Evolutionary conservation across 2,888 invertebrate species (phyloP), one percentile per base, ranked within the genome.

Genomic region (Archips xylosteana): DNA sequence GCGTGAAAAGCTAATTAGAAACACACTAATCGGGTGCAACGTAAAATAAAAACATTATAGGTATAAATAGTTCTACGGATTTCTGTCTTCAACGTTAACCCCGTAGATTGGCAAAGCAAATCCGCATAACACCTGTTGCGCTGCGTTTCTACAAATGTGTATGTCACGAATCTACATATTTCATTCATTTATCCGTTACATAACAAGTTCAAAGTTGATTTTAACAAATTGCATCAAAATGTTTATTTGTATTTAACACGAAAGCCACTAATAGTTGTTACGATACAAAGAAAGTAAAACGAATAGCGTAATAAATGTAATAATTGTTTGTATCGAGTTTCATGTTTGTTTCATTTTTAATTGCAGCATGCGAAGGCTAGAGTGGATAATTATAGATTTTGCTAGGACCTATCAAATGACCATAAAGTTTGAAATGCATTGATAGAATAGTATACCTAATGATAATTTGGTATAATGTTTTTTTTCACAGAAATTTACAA

Each of bases 181-280:
- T 36, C 5, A 36, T 12, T 32, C 23, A n/a, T 57, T 15, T n/a
- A 54, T 49, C 49, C 23, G 2, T 65, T 51, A 51, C 65, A 15
- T 51, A 51, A 65, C 49, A 13, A 65, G 65, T 65, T 51, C 49
- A 65, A 51, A 51, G 51, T 65, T 65, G 49, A 34, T 63, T 32
- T 47, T 63, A 47, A 47, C 39, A 60, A 60, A 60, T 39, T 3
- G 32, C 32, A n/a, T 32, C 45, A 15, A 63, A 42, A 39, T 63
- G 42, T 45, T 45, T 63, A 47, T 47, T 23, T 62, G 15, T 42
- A 42, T 62, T 63, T 6, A 60, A 13, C 63, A 63, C 63, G 63
- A 34, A 63, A 63, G 63, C 32, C 9, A 3, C 2, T 57, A 47
- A 63, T 23, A 47, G 63, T 63, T 34, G 32, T 63, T 62, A 47